Evolutionary conservation across 2,888 invertebrate genomes (phyloP).

Genomic region (Ferdinandea cuprea): DNA sequence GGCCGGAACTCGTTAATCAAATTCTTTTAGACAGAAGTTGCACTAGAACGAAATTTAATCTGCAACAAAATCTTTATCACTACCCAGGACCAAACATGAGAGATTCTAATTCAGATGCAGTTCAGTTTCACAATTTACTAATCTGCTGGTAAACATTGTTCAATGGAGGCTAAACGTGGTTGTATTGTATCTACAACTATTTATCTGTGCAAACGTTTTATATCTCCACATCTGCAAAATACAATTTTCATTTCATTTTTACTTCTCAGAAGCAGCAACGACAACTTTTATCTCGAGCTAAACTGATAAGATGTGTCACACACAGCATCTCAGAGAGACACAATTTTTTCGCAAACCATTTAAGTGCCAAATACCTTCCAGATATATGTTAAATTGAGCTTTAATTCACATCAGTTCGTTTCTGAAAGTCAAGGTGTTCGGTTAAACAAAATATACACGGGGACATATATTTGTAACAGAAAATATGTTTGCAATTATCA

Average conservation of each 20-base stretch:
- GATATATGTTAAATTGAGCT: conserved; percentile 16
- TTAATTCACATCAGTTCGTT: conserved; percentile 26
- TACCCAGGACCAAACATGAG: not conserved
- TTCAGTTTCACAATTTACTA: not conserved
- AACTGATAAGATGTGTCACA: conserved; percentile 27
- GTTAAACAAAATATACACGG: not conserved
- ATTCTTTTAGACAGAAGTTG: not conserved
- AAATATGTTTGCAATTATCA: not conserved
- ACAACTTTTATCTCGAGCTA: conserved; percentile 12
- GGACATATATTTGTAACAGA: not conserved
- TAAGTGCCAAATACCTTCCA: conserved; percentile 1
- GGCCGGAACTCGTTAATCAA: not conserved
- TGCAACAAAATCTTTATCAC: conserved; percentile 1
- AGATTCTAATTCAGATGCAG: conserved; percentile 4
- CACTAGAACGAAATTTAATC: not conserved
- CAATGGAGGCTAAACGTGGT: not conserved
- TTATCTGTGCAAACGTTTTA: conserved; percentile 2
- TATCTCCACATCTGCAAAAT: conserved; percentile 9
- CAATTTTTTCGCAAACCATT: conserved; percentile 20
- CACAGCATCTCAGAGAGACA: conserved; percentile 30
- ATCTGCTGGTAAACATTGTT: conserved; percentile 5
- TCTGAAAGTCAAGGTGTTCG: conserved; percentile 34
- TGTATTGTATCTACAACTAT: not conserved
- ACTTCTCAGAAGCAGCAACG: conserved; percentile 21
- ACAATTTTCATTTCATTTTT: conserved; percentile 12